Percentiles rank a stretch among this genome's conserved stretches.
phyloP scores from a whole-genome alignment of 2,113 vertebrate species.

The Pteropus alecto region DNA sequence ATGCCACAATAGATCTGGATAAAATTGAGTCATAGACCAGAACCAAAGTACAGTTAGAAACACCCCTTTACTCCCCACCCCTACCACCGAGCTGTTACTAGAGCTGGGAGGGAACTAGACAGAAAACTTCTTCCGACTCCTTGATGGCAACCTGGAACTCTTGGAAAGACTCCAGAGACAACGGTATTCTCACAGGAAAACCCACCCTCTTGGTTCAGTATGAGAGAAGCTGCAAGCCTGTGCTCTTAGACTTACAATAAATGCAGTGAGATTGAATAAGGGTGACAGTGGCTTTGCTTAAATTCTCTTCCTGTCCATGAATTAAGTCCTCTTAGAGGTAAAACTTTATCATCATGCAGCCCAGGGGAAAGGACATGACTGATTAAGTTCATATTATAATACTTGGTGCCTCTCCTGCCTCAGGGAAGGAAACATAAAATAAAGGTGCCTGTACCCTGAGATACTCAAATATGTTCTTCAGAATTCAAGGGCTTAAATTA shows the following conservation, averaged over 20 bases:
- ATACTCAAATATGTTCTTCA: slow-evolving; percentile 61
- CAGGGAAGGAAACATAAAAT: slow-evolving; percentile 67
- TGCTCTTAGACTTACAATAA: neutral
- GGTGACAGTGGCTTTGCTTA: neutral
- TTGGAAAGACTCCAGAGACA: neutral
- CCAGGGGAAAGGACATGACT: slow-evolving; percentile 47
- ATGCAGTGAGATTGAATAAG: neutral
- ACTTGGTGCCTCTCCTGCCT: slow-evolving; percentile 41
- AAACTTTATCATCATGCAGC: slow-evolving; percentile 27
- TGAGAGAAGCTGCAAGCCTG: neutral
- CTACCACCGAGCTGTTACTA: neutral
- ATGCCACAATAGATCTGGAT: neutral
- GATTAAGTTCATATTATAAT: slow-evolving; percentile 65
- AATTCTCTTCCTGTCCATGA: slow-evolving; percentile 46
- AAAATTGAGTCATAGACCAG: neutral
- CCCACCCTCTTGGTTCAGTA: neutral
- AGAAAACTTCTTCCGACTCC: neutral
- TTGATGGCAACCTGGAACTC: neutral
- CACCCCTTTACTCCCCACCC: neutral
- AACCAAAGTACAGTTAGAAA: slow-evolving; percentile 7
- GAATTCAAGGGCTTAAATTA: slow-evolving; percentile 71
- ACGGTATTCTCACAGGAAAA: neutral
- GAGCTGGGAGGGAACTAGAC: neutral
- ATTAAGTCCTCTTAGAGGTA: slow-evolving; percentile 56
- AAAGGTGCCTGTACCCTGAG: slow-evolving; percentile 59